Base-by-base conservation (phyloP, 1,140 invertebrate species). In the Hylaeus anthracinus region DNA sequence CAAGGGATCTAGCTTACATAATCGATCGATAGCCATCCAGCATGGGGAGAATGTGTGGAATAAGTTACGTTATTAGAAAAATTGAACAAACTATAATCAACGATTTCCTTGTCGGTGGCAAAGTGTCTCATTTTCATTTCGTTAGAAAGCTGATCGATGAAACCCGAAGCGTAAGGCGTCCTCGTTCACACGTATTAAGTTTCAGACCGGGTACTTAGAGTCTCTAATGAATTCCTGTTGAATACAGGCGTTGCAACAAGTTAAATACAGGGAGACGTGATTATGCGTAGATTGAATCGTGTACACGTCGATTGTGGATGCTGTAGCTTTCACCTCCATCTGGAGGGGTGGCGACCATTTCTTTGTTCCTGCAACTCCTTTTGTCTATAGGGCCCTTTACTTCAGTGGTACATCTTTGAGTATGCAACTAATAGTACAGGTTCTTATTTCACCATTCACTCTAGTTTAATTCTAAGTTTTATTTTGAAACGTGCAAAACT, bases 121-220 rank as follows among this genome's bases (percentile, higher is more conserved):
- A n/a, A 5, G 43, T 41, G 43, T 70, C n/a, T 26, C 12, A 5
- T 41, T 60, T 41, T 14, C 15, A 66, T 26, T 12, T 2, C 26
- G 65, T 26, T 77, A 71, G 75, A 77, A 71, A 77, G 74, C 10
- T 10, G 66, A 39, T 77, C 53, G 66, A 70, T 61, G 37, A 51
- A 41, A 45, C 26, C 26, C 10, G 60, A 41, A 70, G 15, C 37
- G 53, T 1, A 3, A 3, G 1, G 0, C 14, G 9, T 9, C 4
- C 14, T 73, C 53, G 14, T 56, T 66, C 10, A 3, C 55, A 5
- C 4, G 12, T 26, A 37, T 60, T 69, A 8, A 43, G 37, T 70
- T 77, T 48, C 66, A 70, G 14, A 14, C 1, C 0, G 14, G 26
- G 37, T 3, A 2, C 5, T 51, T 48, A 10, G 9, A 14, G 10